Evolutionary conservation across 1,140 invertebrate species (phyloP).

Genomic region (Trissolcus basalis): DNA sequence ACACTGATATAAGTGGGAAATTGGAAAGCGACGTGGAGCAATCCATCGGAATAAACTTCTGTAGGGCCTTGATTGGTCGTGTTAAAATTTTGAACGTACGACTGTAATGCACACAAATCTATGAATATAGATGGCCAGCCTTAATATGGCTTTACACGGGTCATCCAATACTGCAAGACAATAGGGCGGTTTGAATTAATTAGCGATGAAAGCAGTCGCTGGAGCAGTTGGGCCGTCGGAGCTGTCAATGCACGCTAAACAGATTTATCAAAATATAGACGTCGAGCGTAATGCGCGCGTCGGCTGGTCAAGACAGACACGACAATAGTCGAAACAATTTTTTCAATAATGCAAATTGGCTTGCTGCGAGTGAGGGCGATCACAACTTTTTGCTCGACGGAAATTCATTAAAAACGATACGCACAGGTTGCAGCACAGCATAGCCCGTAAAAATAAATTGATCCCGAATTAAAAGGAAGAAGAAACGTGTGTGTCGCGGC

Average conservation of each 20-base stretch:
- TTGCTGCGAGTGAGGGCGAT: slow-evolving; percentile 19
- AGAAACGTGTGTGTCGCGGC: background rate
- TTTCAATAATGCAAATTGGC: slow-evolving; percentile 46
- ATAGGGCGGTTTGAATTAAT: slow-evolving; percentile 51
- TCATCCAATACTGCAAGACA: slow-evolving; percentile 52
- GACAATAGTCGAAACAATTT: slow-evolving; percentile 25
- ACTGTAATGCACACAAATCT: slow-evolving; percentile 57
- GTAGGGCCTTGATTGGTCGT: slow-evolving; percentile 55
- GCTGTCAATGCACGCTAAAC: slow-evolving; percentile 36
- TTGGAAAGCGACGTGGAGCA: slow-evolving; percentile 44
- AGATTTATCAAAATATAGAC: slow-evolving; percentile 49
- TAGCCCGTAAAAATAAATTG: background rate
- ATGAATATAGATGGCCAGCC: slow-evolving; percentile 56
- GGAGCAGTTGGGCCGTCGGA: slow-evolving; percentile 8
- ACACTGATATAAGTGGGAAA: slow-evolving; percentile 40
- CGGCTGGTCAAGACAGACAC: slow-evolving; percentile 3
- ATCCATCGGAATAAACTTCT: slow-evolving; percentile 53
- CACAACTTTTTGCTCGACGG: slow-evolving; percentile 17
- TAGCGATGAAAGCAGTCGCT: slow-evolving; percentile 47
- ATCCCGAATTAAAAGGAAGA: no score
- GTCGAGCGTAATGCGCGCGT: slow-evolving; percentile 4
- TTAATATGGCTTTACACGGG: slow-evolving; percentile 53
- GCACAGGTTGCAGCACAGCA: no score
- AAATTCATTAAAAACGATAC: slow-evolving; percentile 44
- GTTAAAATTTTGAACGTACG: slow-evolving; percentile 50